These are phyloP conservation scores for Pogoniulus pusillus DNA, from an alignment of 2,797 vertebrate genomes.

Conservation along the genomic window DNA sequence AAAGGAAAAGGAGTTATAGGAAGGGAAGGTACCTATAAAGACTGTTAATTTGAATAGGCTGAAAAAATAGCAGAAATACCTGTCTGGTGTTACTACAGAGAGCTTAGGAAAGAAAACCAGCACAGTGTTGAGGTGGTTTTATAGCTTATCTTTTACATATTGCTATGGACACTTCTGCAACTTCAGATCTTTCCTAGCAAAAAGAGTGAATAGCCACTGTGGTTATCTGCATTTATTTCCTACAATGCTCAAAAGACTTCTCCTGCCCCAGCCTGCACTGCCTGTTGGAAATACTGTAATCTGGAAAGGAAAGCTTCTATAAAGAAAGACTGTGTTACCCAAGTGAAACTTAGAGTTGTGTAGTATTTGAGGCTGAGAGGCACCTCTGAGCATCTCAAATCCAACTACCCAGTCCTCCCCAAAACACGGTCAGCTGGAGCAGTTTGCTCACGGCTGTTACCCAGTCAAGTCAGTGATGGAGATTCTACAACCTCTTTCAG, in stretches of 20 bases:
- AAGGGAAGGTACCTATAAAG: background rate
- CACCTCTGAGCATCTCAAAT: background rate
- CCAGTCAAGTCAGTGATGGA: background rate
- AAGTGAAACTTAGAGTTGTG: background rate
- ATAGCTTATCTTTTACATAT: background rate
- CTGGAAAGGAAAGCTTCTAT: background rate
- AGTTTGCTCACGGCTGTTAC: background rate
- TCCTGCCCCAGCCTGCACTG: too few species aligned
- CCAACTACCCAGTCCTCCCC: background rate
- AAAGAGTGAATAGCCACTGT: background rate
- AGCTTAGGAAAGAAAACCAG: background rate
- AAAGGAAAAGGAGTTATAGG: conserved; percentile 15
- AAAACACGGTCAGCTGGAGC: background rate
- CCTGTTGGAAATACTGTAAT: background rate
- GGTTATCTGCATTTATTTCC: background rate
- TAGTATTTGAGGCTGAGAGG: background rate
- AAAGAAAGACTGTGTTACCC: background rate
- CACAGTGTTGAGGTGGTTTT: background rate
- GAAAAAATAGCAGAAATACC: background rate
- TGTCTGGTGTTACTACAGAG: background rate
- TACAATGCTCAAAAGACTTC: background rate
- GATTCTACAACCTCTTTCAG: background rate
- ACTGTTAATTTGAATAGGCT: background rate
- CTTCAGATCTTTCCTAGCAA: background rate
- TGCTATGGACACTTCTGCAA: background rate